Evolutionary conservation across 2,888 invertebrate genomes (phyloP).

Genomic region (Papilio elwesi): DNA sequence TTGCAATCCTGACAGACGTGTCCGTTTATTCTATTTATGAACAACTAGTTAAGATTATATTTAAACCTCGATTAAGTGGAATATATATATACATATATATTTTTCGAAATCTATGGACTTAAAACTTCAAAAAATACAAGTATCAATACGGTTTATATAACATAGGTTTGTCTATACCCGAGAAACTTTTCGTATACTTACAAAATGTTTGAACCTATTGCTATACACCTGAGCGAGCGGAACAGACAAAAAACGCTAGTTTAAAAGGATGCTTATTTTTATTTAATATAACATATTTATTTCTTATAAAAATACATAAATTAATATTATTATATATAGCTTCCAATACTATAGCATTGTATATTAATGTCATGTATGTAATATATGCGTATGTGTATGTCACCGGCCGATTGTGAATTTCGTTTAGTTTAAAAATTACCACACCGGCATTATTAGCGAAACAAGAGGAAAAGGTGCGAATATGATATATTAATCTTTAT

Average conservation of each 20-base stretch:
- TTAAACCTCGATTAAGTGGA: conserved; percentile 8
- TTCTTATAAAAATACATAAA: conserved; percentile 32
- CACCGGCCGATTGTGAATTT: too few species aligned
- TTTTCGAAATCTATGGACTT: conserved; percentile 31
- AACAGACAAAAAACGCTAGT: conserved; percentile 68
- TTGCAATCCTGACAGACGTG: conserved; percentile 33
- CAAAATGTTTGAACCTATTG: conserved; percentile 68
- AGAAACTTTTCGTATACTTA: conserved; percentile 66
- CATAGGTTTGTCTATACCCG: conserved; percentile 53
- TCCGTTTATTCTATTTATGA: conserved; percentile 29
- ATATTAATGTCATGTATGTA: neutral
- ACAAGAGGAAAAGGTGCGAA: too few species aligned
- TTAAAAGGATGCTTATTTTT: conserved; percentile 58
- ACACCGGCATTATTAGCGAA: too few species aligned
- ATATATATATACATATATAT: conserved; percentile 13
- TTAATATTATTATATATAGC: neutral
- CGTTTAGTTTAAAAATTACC: too few species aligned
- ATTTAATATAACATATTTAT: conserved; percentile 46
- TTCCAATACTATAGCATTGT: conserved; percentile 7
- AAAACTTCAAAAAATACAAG: conserved; percentile 26
- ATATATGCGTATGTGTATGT: conserved; percentile 4
- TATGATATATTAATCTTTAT: too few species aligned
- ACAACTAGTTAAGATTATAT: conserved; percentile 26
- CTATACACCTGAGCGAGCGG: conserved; percentile 76
- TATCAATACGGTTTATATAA: conserved; percentile 41